phyloP scores from a whole-genome alignment of 2,797 vertebrate species.

The Enteromius anoplus region DNA sequence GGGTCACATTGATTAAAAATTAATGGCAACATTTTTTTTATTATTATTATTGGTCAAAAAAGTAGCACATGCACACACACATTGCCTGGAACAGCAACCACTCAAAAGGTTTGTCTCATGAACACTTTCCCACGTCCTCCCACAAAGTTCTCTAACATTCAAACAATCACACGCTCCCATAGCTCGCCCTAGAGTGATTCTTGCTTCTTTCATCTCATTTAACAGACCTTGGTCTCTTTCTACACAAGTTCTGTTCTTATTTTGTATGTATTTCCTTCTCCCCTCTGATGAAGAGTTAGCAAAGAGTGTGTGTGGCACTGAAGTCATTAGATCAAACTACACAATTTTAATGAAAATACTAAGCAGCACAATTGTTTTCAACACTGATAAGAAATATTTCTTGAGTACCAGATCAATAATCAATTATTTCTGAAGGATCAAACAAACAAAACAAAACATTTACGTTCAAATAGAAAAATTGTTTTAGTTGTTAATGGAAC shows the following conservation, averaged over 20 bases:
- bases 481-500: too few relatives aligned
- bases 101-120: constrained; percentile 5
- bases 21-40: too few relatives aligned
- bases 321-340: constrained; percentile 64
- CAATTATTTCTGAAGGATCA: too few relatives aligned
- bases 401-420: too few relatives aligned
- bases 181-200: constrained; percentile 30
- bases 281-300: constrained; percentile 65
- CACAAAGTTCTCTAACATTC: not conserved
- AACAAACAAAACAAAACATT: too few relatives aligned
- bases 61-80: not conserved
- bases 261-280: constrained; percentile 50
- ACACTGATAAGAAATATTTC: too few relatives aligned
- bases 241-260: too few relatives aligned
- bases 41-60: too few relatives aligned
- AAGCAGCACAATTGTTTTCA: constrained; percentile 67
- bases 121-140: constrained; percentile 17
- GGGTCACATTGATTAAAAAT: too few relatives aligned
- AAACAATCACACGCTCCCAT: constrained; percentile 39
- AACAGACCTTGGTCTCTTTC: constrained; percentile 68
- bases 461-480: too few relatives aligned
- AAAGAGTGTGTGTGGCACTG: constrained; percentile 65
- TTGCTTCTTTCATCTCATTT: constrained; percentile 58
- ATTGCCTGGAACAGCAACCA: constrained; percentile 4
- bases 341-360: too few relatives aligned